phyloP scores from a whole-genome alignment of 2,797 vertebrate species.

The Molossus molossus region DNA sequence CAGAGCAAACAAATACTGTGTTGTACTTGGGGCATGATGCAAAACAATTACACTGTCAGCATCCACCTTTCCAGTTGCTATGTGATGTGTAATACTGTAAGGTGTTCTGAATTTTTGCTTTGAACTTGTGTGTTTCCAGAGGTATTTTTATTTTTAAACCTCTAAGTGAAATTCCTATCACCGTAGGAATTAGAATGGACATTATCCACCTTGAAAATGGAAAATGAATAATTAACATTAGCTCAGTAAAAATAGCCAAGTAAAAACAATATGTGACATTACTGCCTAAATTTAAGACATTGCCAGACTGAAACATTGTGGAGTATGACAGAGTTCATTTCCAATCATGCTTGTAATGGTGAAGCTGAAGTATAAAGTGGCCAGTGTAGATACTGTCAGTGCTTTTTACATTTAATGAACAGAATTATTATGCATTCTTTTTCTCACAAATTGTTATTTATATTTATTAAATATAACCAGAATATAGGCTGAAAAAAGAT shows the following conservation, averaged over 20 bases:
- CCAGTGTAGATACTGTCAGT: background rate
- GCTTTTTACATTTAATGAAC: background rate
- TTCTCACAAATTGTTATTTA: background rate
- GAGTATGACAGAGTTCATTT: background rate
- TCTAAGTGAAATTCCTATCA: constrained; percentile 38
- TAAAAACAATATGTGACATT: constrained; percentile 16
- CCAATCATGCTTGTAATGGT: background rate
- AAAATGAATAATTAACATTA: constrained; percentile 2
- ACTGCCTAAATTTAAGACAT: background rate
- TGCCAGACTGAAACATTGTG: background rate
- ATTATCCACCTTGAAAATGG: constrained; percentile 25
- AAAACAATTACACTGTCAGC: background rate
- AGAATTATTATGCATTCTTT: constrained; percentile 29
- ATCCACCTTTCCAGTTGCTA: background rate
- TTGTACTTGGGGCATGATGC: background rate
- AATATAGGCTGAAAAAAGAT: constrained; percentile 13
- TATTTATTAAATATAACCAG: constrained; percentile 1
- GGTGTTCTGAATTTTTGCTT: background rate
- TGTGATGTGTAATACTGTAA: background rate
- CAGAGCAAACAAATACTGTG: background rate
- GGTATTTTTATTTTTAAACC: constrained; percentile 11
- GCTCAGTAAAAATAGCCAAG: constrained; percentile 14
- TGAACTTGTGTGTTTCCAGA: background rate
- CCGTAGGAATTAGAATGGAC: background rate
- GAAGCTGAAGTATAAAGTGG: constrained; percentile 13